Evolutionary conservation across 2,113 vertebrate genomes (phyloP).

Genomic region (Serinus canaria): DNA sequence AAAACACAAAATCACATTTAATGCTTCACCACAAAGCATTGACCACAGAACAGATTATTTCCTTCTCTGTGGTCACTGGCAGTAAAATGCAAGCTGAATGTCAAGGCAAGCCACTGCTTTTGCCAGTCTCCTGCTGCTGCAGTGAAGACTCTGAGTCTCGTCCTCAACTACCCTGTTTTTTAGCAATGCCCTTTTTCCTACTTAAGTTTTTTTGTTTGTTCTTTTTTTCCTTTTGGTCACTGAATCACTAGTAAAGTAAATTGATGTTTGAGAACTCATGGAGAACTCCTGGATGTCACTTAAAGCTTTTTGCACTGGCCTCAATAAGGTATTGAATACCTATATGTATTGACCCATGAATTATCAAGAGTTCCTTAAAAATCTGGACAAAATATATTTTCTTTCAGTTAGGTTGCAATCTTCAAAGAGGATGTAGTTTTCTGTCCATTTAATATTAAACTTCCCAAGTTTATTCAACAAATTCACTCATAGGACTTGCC

Average conservation of each 20-base stretch:
- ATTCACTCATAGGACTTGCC: not conserved
- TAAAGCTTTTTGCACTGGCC: not conserved
- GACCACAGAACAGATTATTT: not conserved
- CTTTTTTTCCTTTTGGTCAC: not conserved
- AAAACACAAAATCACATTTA: not conserved
- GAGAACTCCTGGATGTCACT: not conserved
- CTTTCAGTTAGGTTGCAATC: not conserved
- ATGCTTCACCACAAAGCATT: not conserved
- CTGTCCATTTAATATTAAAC: not conserved
- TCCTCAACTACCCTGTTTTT: not conserved
- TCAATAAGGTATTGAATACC: rapidly evolving
- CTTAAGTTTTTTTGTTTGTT: not conserved
- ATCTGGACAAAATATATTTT: not conserved
- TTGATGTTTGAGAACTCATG: not conserved
- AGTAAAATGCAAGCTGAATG: not conserved
- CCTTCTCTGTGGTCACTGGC: not conserved
- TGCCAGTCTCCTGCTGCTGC: not conserved
- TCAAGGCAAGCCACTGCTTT: not conserved
- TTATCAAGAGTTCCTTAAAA: not conserved
- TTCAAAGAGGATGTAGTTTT: not conserved
- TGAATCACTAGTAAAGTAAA: not conserved
- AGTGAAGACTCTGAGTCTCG: too few relatives aligned
- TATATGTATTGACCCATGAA: not conserved
- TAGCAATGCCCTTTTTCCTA: not conserved
- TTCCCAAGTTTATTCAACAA: not conserved